Evolutionary conservation across 2,113 vertebrate species (phyloP), one percentile per base, ranked within the genome.

Genomic region (Canis aureus): DNA sequence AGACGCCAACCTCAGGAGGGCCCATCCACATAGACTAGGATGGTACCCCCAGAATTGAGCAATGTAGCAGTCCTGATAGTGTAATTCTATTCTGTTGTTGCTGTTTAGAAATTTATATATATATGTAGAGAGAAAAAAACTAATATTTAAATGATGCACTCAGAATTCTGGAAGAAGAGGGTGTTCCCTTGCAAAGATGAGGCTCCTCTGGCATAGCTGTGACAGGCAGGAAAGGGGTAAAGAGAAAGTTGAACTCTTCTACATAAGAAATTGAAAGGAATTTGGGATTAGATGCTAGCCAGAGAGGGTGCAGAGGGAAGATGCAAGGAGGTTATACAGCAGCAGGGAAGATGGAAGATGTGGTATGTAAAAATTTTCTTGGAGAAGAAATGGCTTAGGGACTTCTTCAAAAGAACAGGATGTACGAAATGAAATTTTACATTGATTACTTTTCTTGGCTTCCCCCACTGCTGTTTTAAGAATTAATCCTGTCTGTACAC

Each of bases 121-220:
- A 51, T 27, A 35, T 90, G 25, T 73, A 81, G 57, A 76, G 67
- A 29, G 25, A 57, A 73, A 89, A 60, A 74, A 74, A 4, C 32
- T 32, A 66, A 22, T 74, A 43, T 76, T 97, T 76, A 82, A 78
- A 43, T 49, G 43, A 62, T 73, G 35, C 16, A 4, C 17, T 89
- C 57, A 74, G 57, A 94, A 89, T 84, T 89, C 55, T 94, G 11
- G 38, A 57, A 83, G 67, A 88, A 74, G 67, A 86, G 13, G 62
- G 32, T 86, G 38, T 59, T 90, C 74, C 35, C 32, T 76, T n/a
- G 15, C 51, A 35, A 76, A 85, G 57, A 16, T 43, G 27, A 55
- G 35, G 20, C 13, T 62, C 22, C 17, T 69, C 67, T 69, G 57
- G 29, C 22, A 59, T 38, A 25, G 27, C 55, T 62, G 60, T 67